Evolutionary conservation across 2,888 invertebrate genomes (phyloP).

Genomic region (Apamea anceps): DNA sequence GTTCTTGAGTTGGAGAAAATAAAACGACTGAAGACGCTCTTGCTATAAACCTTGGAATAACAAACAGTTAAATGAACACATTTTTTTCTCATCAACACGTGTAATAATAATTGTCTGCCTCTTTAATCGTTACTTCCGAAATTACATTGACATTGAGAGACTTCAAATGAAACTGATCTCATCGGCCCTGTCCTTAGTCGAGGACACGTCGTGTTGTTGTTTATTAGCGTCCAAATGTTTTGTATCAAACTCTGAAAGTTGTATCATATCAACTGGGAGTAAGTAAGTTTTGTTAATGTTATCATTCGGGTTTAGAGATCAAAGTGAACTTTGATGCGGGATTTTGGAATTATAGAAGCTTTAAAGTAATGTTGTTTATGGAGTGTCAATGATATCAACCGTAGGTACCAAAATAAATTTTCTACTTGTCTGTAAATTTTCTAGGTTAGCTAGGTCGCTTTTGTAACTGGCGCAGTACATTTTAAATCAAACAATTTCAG

Average conservation of each 20-base stretch:
- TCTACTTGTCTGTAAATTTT: neutral
- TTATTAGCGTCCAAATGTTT: constrained; percentile 48
- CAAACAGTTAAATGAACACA: constrained; percentile 31
- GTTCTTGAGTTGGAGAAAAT: neutral
- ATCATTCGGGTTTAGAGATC: constrained; percentile 23
- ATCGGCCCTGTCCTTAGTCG: constrained; percentile 29
- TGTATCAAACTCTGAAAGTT: constrained; percentile 22
- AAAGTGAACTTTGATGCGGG: constrained; percentile 51
- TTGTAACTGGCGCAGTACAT: neutral
- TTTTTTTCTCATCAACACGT: constrained; percentile 25
- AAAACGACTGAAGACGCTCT: neutral
- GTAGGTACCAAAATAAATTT: neutral
- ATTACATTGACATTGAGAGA: constrained; percentile 46
- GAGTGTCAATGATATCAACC: neutral
- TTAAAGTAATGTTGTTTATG: neutral
- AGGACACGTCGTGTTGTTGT: constrained; percentile 38
- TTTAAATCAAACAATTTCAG: neutral
- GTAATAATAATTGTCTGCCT: constrained; percentile 24
- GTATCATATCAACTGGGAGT: constrained; percentile 24
- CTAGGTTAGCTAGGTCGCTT: neutral
- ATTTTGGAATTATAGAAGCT: neutral
- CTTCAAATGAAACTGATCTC: constrained; percentile 25
- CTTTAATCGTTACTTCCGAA: constrained; percentile 43
- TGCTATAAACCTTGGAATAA: constrained; percentile 18
- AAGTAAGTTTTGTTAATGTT: constrained; percentile 32